Evolutionary conservation across 2,113 vertebrate species (phyloP).

Genomic region (Lophura nycthemera): DNA sequence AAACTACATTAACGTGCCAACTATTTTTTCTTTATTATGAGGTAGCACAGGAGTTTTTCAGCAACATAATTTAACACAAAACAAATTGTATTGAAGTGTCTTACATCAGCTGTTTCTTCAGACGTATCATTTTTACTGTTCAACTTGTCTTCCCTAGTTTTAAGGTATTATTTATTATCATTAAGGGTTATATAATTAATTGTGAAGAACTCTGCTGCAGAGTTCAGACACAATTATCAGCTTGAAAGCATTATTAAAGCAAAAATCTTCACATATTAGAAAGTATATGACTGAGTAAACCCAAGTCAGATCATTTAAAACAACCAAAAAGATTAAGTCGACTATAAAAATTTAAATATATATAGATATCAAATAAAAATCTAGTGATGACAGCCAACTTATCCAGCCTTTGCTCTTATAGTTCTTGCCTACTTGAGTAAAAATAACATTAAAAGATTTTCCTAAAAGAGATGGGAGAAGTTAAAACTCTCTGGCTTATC

Average conservation of each 20-base stretch:
- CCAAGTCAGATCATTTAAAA: neutral
- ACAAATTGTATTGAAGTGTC: neutral
- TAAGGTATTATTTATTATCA: neutral
- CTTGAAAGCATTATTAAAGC: neutral
- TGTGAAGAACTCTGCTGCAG: neutral
- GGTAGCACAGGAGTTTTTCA: neutral
- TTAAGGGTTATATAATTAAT: neutral
- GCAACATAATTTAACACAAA: neutral
- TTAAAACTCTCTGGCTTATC: neutral
- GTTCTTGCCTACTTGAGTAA: neutral
- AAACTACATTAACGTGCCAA: neutral
- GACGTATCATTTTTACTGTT: neutral
- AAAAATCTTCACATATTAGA: neutral
- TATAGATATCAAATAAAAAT: neutral
- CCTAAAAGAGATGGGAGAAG: neutral
- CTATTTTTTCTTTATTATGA: neutral
- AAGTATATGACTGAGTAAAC: neutral
- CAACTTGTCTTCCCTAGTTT: neutral
- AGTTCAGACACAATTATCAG: neutral
- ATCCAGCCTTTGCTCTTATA: neutral
- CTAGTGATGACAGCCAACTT: neutral
- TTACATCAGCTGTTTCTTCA: neutral
- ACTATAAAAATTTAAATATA: neutral
- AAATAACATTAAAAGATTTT: neutral
- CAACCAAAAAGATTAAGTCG: fast-evolving